Conservation (phyloP, 2,113 vertebrate species). For the Indicator indicator region DNA sequence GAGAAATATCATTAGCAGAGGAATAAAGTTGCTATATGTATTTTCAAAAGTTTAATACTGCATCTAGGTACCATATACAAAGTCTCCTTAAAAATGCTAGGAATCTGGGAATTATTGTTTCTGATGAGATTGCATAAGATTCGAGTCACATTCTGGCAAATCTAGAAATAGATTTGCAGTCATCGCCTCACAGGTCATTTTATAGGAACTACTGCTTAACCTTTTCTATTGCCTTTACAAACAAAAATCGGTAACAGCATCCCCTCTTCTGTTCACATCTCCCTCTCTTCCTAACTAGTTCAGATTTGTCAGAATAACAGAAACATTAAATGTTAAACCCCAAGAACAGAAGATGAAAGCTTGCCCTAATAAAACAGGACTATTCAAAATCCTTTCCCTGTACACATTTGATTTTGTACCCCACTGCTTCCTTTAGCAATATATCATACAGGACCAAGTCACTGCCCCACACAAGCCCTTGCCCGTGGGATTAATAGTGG, state of each 20-base stretch:
- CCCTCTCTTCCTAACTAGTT: neutral
- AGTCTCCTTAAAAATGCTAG: neutral
- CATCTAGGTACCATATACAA: neutral
- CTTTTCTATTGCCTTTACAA: neutral
- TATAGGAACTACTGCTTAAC: neutral
- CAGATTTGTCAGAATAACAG: neutral
- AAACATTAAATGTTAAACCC: fast-evolving
- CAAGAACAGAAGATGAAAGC: neutral
- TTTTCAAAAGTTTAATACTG: neutral
- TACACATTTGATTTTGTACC: fast-evolving
- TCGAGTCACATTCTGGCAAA: neutral
- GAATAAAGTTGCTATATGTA: neutral
- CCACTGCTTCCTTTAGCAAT: neutral
- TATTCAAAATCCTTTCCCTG: neutral
- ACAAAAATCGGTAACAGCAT: neutral
- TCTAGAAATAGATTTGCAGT: neutral
- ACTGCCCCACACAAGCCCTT: fast-evolving
- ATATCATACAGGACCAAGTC: fast-evolving
- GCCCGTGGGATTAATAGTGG: neutral
- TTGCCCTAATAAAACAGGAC: neutral
- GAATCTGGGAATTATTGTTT: neutral
- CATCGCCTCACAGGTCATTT: neutral
- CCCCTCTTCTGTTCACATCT: neutral
- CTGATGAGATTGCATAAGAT: neutral
- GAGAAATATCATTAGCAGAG: neutral